A percentile compares a stretch with the other conserved stretches of the same genome.
Conservation (phyloP, 2,113 vertebrate genomes). For the Alosa alosa region DNA sequence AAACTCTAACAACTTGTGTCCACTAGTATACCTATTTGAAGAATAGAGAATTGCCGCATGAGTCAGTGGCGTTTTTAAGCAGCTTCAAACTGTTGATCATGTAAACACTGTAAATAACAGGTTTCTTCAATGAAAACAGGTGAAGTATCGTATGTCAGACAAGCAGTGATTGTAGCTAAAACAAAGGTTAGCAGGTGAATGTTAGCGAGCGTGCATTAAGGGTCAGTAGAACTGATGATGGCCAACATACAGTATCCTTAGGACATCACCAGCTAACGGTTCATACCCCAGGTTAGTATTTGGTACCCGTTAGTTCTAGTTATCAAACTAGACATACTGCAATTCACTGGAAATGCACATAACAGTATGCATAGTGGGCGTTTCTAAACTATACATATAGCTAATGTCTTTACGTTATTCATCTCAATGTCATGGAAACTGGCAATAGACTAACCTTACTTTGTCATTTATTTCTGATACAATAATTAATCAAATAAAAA, state of each 20-base stretch:
- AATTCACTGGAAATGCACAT: neutral
- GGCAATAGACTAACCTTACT: neutral
- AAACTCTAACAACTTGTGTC: neutral
- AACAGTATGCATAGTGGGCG: neutral
- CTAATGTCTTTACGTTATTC: neutral
- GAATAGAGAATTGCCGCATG: neutral
- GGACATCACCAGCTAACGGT: neutral
- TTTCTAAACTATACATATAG: neutral
- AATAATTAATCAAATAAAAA: neutral
- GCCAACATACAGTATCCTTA: neutral
- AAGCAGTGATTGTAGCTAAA: neutral
- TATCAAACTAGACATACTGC: neutral
- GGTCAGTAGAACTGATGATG: neutral
- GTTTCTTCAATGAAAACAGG: neutral
- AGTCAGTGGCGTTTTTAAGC: neutral
- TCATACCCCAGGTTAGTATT: neutral
- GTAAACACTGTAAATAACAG: neutral
- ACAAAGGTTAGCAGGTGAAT: neutral
- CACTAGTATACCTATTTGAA: neutral
- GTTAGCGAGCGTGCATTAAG: neutral
- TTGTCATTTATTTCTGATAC: neutral
- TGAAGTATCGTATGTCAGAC: neutral
- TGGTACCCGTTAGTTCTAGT: neutral
- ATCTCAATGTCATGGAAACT: neutral
- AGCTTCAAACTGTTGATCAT: conserved; percentile 14